phyloP scores from a whole-genome alignment of 2,888 invertebrate genomes.

The Stenotaenia linearis region DNA sequence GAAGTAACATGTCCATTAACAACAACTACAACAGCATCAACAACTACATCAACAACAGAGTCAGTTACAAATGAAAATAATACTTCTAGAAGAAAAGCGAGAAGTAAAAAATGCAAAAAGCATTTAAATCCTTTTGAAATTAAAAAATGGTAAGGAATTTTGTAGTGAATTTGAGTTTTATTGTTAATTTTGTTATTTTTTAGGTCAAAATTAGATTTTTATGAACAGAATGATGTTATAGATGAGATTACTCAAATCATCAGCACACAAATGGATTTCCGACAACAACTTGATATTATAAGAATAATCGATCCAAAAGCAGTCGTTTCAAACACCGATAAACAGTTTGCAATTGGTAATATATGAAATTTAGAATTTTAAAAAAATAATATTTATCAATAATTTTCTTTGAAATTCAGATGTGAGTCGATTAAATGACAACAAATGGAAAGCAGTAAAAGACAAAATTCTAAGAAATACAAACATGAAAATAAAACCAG shows the following conservation, averaged over 20 bases:
- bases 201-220: conserved; percentile 41
- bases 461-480: background rate
- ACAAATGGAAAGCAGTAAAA: background rate
- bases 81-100: background rate
- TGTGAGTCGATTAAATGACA: background rate
- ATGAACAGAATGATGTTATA: conserved; percentile 41
- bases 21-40: background rate
- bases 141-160: background rate
- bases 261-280: conserved; percentile 42
- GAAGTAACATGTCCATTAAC: background rate
- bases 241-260: conserved; percentile 43
- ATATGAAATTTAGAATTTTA: background rate
- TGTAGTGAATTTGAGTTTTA: background rate
- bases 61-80: background rate
- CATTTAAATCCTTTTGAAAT: background rate
- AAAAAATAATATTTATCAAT: background rate
- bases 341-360: conserved; percentile 44
- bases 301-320: conserved; percentile 44
- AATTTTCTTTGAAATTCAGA: background rate
- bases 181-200: background rate
- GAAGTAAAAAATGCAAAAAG: background rate
- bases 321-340: conserved; percentile 41
- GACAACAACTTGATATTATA: conserved; percentile 45
- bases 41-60: background rate
- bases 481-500: background rate